Evolutionary conservation across 2,797 vertebrate species (phyloP).

Genomic region (Hydrophis major): DNA sequence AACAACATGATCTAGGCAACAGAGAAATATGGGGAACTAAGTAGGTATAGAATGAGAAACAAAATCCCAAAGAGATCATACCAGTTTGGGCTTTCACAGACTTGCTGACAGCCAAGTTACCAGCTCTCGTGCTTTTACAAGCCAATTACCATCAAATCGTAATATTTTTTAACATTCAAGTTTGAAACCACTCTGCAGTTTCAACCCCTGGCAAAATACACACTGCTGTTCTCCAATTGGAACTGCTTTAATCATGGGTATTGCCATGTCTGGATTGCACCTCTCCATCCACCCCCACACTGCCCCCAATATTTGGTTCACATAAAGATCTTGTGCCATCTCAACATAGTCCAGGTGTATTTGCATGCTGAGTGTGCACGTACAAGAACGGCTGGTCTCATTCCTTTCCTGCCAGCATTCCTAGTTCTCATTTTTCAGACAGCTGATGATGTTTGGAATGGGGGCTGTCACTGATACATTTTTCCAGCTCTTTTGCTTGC

Average conservation of each 20-base stretch:
- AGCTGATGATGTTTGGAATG: constrained; percentile 4
- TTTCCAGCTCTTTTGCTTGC: not conserved
- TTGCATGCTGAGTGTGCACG: not conserved
- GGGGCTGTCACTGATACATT: not conserved
- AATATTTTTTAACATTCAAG: not conserved
- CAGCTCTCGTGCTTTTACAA: not conserved
- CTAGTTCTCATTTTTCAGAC: constrained; percentile 12
- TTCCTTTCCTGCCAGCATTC: constrained; percentile 4
- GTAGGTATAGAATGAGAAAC: not conserved
- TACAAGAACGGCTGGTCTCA: not conserved
- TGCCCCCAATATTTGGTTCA: not conserved
- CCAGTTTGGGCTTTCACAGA: not conserved
- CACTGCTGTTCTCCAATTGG: not conserved
- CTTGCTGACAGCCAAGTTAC: not conserved
- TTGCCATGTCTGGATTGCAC: not conserved
- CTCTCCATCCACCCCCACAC: no score
- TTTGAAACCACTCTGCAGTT: not conserved
- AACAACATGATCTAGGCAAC: not conserved
- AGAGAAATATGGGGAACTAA: not conserved
- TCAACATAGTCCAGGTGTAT: constrained; percentile 10
- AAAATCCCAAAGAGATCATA: not conserved
- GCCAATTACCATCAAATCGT: not conserved
- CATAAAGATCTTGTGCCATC: not conserved
- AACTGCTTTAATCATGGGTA: not conserved
- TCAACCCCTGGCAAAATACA: not conserved